Conservation (phyloP, 1,140 invertebrate species). For the Saccostrea glomerata region DNA sequence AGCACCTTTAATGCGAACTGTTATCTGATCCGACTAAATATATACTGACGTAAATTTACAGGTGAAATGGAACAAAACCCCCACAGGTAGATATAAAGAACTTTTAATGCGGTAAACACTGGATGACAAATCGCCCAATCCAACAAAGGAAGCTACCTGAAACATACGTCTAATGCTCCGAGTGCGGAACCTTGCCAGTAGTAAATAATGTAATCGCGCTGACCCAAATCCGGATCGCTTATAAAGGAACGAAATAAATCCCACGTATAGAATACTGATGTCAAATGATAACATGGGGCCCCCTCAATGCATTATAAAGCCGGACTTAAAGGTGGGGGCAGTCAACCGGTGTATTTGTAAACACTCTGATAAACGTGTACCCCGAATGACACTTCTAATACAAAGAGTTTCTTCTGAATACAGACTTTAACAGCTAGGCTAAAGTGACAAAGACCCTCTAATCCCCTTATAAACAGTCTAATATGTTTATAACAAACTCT, state of each 20-base stretch:
- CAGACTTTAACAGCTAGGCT: neutral
- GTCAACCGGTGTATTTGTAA: constrained; percentile 33
- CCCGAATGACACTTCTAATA: neutral
- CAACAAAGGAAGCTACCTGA: constrained; percentile 21
- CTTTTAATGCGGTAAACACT: neutral
- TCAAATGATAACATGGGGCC: neutral
- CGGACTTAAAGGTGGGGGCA: neutral
- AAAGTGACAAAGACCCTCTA: neutral
- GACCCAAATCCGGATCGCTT: neutral
- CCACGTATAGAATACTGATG: neutral
- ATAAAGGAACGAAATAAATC: constrained; percentile 5
- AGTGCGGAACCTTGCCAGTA: neutral
- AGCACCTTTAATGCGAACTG: neutral
- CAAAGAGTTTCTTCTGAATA: neutral
- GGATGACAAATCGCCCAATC: neutral
- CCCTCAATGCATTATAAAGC: neutral
- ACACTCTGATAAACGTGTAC: neutral
- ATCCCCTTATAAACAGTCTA: constrained; percentile 9
- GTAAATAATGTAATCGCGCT: constrained; percentile 1
- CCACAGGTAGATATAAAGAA: constrained; percentile 26
- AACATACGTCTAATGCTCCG: neutral
- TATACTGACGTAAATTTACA: neutral
- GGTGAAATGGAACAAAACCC: neutral
- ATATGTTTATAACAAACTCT: neutral
- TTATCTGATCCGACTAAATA: constrained; percentile 3